Percentiles rank a stretch among this genome's conserved stretches.
phyloP scores from a whole-genome alignment of 2,113 vertebrate genomes.

The Cephalopholis sonnerati region DNA sequence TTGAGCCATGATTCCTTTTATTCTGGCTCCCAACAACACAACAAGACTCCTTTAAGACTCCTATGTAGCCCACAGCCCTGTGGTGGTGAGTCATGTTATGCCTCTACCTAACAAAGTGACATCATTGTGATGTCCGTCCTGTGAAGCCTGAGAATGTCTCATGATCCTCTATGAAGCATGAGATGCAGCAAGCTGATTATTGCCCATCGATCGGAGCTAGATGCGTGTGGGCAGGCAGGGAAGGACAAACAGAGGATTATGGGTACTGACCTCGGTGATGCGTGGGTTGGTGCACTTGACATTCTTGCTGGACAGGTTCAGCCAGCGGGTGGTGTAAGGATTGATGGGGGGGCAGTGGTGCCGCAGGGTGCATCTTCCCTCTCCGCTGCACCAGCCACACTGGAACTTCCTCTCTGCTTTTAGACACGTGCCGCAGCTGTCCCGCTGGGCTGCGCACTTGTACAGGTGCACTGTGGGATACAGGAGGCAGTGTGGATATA shows the following conservation, averaged over 20 bases:
- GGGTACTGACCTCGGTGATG: constrained; percentile 92
- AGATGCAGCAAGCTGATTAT: constrained; percentile 21
- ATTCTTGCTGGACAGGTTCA: constrained; percentile 91
- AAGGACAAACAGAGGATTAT: constrained; percentile 13
- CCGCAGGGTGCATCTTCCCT: constrained; percentile 89
- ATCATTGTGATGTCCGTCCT: too few relatives aligned
- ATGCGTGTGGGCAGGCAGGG: constrained; percentile 33
- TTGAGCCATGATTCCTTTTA: too few relatives aligned
- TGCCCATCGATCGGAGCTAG: constrained; percentile 29
- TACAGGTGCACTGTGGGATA: constrained; percentile 93
- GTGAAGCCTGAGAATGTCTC: neutral
- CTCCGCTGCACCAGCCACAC: constrained; percentile 95
- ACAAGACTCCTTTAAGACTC: too few relatives aligned
- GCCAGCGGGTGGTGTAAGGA: constrained; percentile 90
- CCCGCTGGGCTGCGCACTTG: constrained; percentile 96
- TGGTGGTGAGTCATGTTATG: too few relatives aligned
- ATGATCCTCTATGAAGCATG: neutral
- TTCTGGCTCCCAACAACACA: too few relatives aligned
- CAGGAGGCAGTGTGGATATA: neutral
- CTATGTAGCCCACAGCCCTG: too few relatives aligned
- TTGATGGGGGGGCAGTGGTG: constrained; percentile 88
- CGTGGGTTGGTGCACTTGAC: constrained; percentile 98
- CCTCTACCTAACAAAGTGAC: too few relatives aligned
- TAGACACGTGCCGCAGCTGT: constrained; percentile 98
- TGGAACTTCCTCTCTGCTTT: constrained; percentile 96